A percentile compares a stretch with the other conserved stretches of the same genome.
These are phyloP conservation scores for Bos indicus DNA, from an alignment of 2,113 vertebrate species.

Conservation along the genomic window DNA sequence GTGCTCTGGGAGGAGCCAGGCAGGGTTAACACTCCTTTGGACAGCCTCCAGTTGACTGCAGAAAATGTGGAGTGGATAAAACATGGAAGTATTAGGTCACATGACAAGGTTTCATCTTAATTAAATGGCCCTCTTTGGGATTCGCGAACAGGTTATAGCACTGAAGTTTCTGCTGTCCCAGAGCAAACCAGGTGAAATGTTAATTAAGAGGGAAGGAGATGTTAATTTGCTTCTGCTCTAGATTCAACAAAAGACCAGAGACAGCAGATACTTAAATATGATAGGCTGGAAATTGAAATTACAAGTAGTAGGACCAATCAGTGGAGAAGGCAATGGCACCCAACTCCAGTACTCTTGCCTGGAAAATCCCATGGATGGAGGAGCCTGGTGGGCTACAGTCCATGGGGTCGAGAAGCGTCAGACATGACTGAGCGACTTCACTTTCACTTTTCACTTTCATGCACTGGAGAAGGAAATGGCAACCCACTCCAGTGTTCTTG, in stretches of 20 bases:
- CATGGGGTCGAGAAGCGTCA: rapidly evolving
- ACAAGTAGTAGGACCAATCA: background rate
- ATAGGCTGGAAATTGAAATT: background rate
- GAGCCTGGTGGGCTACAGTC: background rate
- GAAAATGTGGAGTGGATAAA: background rate
- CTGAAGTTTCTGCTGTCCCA: background rate
- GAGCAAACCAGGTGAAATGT: background rate
- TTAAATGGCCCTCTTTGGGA: background rate
- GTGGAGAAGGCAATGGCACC: background rate
- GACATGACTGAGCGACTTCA: background rate
- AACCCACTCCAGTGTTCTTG: background rate
- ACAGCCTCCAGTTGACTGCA: too few relatives aligned
- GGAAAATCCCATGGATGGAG: background rate
- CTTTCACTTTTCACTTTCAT: background rate
- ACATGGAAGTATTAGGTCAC: background rate
- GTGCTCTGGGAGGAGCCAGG: background rate
- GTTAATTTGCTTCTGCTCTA: background rate
- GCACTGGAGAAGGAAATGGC: background rate
- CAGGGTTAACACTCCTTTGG: background rate
- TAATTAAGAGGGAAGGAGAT: background rate
- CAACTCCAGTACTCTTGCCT: background rate
- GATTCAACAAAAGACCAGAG: background rate
- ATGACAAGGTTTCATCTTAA: background rate
- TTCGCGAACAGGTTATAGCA: background rate
- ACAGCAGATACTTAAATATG: background rate